A percentile compares a stretch with the other conserved stretches of the same genome.
These are phyloP conservation scores for Diarsia rubi DNA, from an alignment of 2,888 invertebrate species.

Conservation along the genomic window DNA sequence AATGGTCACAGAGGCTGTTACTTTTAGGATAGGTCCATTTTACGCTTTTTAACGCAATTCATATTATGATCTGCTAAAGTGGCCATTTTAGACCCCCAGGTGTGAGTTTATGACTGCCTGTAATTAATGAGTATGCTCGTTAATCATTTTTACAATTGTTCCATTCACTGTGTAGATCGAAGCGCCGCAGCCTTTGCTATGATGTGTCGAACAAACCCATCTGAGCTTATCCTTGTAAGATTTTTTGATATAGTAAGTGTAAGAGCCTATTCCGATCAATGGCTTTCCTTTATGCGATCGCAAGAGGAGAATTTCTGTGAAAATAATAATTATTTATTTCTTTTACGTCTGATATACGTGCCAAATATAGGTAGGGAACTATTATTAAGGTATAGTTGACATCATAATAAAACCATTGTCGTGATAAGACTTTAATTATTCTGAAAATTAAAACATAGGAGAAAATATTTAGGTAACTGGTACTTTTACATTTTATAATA, in stretches of 20 bases:
- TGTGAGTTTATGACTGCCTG: background rate
- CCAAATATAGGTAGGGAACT: background rate
- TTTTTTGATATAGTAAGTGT: conserved; percentile 62
- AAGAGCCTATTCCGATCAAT: conserved; percentile 61
- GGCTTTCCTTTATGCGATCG: conserved; percentile 68
- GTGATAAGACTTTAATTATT: background rate
- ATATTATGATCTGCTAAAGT: too few species aligned
- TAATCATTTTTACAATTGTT: conserved; percentile 49
- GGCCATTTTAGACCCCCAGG: too few species aligned
- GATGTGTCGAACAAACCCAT: conserved; percentile 74
- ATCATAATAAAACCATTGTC: background rate
- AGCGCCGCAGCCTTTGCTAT: conserved; percentile 72
- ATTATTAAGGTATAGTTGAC: background rate
- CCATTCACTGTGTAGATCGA: conserved; percentile 68
- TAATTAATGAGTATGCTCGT: conserved; percentile 62
- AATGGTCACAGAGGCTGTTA: too few species aligned
- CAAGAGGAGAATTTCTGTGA: conserved; percentile 58
- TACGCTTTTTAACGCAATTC: too few species aligned
- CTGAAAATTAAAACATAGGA: background rate
- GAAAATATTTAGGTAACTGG: too few species aligned
- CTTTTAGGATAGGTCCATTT: too few species aligned
- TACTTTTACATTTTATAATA: too few species aligned
- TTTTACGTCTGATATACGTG: background rate
- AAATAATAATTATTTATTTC: conserved; percentile 4
- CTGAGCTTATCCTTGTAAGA: conserved; percentile 53